Evolutionary conservation across 2,888 invertebrate genomes (phyloP), one percentile per base, ranked within the genome.

Genomic region (Unio delphinus): DNA sequence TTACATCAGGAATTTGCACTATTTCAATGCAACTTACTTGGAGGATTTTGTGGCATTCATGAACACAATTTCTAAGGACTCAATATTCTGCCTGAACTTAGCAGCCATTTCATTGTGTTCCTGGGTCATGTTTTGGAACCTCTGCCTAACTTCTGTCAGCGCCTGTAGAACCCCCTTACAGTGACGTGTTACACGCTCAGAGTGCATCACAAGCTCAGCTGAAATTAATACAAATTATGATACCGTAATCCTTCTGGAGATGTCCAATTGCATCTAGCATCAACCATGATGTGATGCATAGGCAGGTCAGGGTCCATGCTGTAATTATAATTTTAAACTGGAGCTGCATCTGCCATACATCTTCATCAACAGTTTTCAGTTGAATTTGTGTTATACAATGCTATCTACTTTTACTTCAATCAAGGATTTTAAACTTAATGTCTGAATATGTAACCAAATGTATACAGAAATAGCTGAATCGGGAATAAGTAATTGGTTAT

Each of bases 131-230:
- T 78, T 78, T 59, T 78, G 80, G 76, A 89, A 89, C 28, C 82
- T 74, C 11, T 80, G 76, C 55, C 83, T 76, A 30, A 89, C 82
- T 45, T 89, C 89, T 5, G 82, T 81, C 72, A 90, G 80, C 1
- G 88, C 83, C 74, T 87, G 86, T 34, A 84, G 83, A 57, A 89
- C 85, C 6, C 90, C 90, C 73, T 87, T 87, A 75, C 86, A 86
- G 78, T 90, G 90, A 18, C 89, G 81, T 1, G 81, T 75, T 28
- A 90, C 89, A 34, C 90, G 82, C 78, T 90, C 90, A 3, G 85
- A 82, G 74, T 90, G 90, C 87, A 89, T 83, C 67, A 89, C 85
- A 61, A 90, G 78, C 79, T 90, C 90, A 67, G 89, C 90, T 89
- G 76, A 6, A 79, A 73, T 34, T 34, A 34, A 57, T 30, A 55